Conservation (phyloP, 2,888 invertebrate genomes). For the Lomographa bimaculata region DNA sequence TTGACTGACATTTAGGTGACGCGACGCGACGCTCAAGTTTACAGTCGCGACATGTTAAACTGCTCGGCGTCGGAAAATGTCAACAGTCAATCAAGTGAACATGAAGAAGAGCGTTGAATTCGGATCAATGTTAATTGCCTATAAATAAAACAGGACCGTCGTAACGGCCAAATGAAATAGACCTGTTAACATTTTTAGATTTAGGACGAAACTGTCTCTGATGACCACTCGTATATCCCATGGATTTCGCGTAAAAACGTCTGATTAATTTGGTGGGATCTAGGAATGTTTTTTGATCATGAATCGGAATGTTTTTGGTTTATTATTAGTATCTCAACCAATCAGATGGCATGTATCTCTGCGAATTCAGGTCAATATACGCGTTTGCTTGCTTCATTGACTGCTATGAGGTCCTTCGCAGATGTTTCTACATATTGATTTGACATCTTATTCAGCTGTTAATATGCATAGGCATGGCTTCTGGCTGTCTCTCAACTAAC, state of each 20-base stretch:
- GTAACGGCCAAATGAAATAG: slow-evolving; percentile 37
- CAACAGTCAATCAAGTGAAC: slow-evolving; percentile 69
- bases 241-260: slow-evolving; percentile 16
- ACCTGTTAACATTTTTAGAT: slow-evolving; percentile 37
- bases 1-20: slow-evolving; percentile 17
- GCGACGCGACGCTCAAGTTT: slow-evolving; percentile 14
- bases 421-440: slow-evolving; percentile 25
- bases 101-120: slow-evolving; percentile 44
- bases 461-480: slow-evolving; percentile 34
- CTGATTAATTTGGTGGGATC: slow-evolving; percentile 11
- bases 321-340: slow-evolving; percentile 12
- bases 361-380: slow-evolving; percentile 23
- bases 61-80: slow-evolving; percentile 50
- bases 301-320: slow-evolving; percentile 14
- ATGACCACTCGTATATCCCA: no score
- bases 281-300: slow-evolving; percentile 13
- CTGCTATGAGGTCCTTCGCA: slow-evolving; percentile 9
- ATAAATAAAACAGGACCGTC: slow-evolving; percentile 55
- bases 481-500: slow-evolving; percentile 30
- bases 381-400: slow-evolving; percentile 13
- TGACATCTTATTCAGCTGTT: slow-evolving; percentile 28
- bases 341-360: slow-evolving; percentile 10
- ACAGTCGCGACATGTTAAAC: slow-evolving; percentile 29
- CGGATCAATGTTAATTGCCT: slow-evolving; percentile 59
- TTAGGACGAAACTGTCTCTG: slow-evolving; percentile 28